Evolutionary conservation across 2,113 vertebrate species (phyloP).

Genomic region (Stercorarius parasiticus): DNA sequence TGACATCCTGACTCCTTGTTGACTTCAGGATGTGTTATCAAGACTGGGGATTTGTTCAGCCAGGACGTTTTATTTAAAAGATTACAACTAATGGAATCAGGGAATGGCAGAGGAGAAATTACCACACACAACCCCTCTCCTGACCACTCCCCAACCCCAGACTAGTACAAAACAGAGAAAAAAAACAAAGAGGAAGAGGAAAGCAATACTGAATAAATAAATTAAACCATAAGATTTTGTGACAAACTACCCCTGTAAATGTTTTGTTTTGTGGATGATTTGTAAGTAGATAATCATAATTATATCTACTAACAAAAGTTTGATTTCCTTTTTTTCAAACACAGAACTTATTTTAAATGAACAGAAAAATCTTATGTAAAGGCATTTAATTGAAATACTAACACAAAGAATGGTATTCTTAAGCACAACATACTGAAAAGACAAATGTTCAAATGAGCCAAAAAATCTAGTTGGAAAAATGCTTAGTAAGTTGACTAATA

Average conservation of each 20-base stretch:
- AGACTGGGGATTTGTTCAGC: background rate
- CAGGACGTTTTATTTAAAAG: background rate
- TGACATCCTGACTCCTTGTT: background rate
- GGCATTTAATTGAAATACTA: fast-evolving
- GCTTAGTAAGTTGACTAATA: background rate
- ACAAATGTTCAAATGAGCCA: background rate
- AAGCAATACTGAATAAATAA: background rate
- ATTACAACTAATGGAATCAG: background rate
- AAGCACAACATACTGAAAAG: background rate
- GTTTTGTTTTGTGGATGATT: background rate
- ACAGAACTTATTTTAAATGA: background rate
- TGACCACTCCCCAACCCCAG: fast-evolving
- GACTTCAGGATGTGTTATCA: background rate
- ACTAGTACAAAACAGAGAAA: background rate
- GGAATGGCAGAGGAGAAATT: background rate
- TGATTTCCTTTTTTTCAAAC: background rate
- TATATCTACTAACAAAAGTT: background rate
- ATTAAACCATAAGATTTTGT: background rate
- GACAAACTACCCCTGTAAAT: background rate
- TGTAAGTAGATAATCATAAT: background rate
- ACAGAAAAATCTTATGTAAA: background rate
- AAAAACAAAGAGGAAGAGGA: background rate
- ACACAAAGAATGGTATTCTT: background rate
- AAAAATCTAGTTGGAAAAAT: background rate
- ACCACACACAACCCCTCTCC: fast-evolving